Evolutionary conservation across 2,113 vertebrate genomes (phyloP).

Genomic region (Cyphomyrus discorhynchus): DNA sequence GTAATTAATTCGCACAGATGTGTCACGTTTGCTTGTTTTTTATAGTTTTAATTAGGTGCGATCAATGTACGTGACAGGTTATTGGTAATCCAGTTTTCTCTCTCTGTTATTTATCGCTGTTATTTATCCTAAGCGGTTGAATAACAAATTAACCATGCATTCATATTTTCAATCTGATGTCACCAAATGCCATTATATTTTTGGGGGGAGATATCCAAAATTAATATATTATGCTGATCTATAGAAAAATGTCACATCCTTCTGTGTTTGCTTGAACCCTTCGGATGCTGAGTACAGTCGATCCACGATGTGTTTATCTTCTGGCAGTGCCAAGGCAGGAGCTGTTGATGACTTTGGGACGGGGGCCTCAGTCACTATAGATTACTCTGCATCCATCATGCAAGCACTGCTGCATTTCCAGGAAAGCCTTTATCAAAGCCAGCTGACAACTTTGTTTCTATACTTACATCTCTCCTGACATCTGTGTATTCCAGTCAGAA

Average conservation of each 20-base stretch:
- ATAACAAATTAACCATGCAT: background rate
- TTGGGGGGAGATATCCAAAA: background rate
- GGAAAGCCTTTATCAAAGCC: background rate
- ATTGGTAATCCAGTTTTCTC: background rate
- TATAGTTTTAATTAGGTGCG: background rate
- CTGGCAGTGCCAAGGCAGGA: slow-evolving; percentile 40
- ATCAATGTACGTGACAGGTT: background rate
- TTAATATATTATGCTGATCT: background rate
- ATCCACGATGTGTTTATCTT: slow-evolving; percentile 30
- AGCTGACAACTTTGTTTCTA: background rate
- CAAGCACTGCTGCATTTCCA: background rate
- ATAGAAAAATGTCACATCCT: background rate
- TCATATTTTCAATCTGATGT: background rate
- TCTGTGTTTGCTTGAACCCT: too few species aligned
- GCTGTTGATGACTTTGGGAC: slow-evolving; percentile 36
- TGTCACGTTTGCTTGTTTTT: background rate
- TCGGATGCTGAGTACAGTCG: background rate
- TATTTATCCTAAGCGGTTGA: background rate
- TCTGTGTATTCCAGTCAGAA: background rate
- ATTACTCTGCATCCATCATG: slow-evolving; percentile 22
- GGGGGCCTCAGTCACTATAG: slow-evolving; percentile 6
- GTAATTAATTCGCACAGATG: background rate
- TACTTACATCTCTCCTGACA: background rate
- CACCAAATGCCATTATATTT: background rate
- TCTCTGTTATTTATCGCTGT: background rate